Evolutionary conservation across 2,797 vertebrate species (phyloP).

Genomic region (Pangasius larnaudii): DNA sequence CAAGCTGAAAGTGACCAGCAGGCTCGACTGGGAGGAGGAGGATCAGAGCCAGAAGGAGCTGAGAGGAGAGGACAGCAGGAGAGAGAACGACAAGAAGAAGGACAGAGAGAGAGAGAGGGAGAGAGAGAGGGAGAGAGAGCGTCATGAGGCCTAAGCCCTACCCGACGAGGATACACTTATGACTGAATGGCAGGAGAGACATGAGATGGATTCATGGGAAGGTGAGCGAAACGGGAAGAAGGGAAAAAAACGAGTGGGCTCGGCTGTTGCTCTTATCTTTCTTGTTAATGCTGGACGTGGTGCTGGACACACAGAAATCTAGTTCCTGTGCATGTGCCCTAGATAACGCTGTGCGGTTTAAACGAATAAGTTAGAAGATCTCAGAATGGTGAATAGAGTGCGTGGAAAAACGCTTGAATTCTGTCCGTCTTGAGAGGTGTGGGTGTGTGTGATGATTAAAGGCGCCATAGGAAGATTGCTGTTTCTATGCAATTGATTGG

Average conservation of each 20-base stretch:
- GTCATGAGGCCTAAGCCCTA: slow-evolving; percentile 78
- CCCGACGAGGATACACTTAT: slow-evolving; percentile 70
- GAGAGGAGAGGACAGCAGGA: slow-evolving; percentile 58
- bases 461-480: background rate
- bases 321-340: slow-evolving; percentile 35
- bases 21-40: slow-evolving; percentile 62
- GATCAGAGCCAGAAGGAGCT: slow-evolving; percentile 62
- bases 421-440: background rate
- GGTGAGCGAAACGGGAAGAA: slow-evolving; percentile 72
- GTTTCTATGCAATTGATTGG: background rate
- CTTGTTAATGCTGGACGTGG: background rate
- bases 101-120: slow-evolving; percentile 64
- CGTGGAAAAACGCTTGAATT: background rate
- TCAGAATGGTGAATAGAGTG: background rate
- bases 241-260: background rate
- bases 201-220: slow-evolving; percentile 96
- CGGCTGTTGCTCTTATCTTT: background rate
- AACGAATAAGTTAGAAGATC: background rate
- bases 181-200: slow-evolving; percentile 87
- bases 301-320: background rate
- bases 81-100: slow-evolving; percentile 74
- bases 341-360: background rate
- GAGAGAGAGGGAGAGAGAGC: slow-evolving; percentile 74
- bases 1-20: slow-evolving; percentile 88
- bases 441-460: background rate